These are phyloP conservation scores for Papilio polytes DNA, from an alignment of 1,140 invertebrate species.

Conservation along the genomic window DNA sequence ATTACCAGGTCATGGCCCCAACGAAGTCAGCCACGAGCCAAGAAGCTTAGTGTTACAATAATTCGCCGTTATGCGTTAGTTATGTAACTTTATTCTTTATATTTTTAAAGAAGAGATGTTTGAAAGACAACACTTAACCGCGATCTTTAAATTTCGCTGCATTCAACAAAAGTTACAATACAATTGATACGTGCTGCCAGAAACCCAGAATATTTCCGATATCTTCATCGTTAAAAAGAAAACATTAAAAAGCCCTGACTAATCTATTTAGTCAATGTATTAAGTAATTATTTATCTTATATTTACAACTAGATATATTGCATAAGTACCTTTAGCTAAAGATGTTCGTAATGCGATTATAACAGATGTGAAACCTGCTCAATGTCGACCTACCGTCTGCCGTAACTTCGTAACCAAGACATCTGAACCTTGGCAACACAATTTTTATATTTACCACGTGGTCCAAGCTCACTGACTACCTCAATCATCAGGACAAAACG, in stretches of 20 bases:
- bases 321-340: background rate
- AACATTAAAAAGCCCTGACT: background rate
- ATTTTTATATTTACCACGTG: slow-evolving; percentile 3
- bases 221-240: background rate
- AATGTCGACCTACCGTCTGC: slow-evolving; percentile 6
- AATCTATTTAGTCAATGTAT: background rate
- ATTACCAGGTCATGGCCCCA: slow-evolving; percentile 1
- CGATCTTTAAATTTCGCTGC: background rate
- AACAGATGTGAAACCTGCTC: slow-evolving; percentile 19
- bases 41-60: slow-evolving; percentile 33
- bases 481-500: background rate
- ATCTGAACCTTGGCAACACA: background rate
- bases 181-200: background rate
- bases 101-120: background rate
- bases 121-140: background rate
- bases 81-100: slow-evolving; percentile 3
- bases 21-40: slow-evolving; percentile 15
- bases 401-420: slow-evolving; percentile 10
- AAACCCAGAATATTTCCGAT: no score
- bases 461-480: background rate
- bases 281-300: background rate
- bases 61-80: slow-evolving; percentile 8
- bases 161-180: background rate
- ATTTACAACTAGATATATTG: background rate
- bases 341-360: slow-evolving; percentile 10